These are phyloP conservation scores for Morpho achilles DNA, from an alignment of 2,888 invertebrate species.

Conservation along the genomic window DNA sequence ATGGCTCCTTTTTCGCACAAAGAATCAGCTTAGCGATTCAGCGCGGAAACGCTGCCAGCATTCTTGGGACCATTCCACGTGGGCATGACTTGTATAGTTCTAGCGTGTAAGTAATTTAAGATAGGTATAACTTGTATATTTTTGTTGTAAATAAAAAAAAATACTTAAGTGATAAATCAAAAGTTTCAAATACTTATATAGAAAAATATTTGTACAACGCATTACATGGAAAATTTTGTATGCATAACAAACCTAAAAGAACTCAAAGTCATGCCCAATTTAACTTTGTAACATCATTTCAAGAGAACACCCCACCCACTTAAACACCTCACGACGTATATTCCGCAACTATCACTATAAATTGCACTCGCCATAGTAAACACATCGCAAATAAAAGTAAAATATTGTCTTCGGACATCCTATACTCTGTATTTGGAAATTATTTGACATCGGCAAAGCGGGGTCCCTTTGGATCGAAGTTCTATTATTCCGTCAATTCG, in stretches of 20 bases:
- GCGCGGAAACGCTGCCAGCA: too few species aligned
- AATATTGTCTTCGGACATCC: conserved; percentile 16
- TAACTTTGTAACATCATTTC: conserved; percentile 11
- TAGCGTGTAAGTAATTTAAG: too few species aligned
- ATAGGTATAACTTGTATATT: too few species aligned
- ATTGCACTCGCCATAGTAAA: conserved; percentile 13
- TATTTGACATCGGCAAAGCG: conserved; percentile 22
- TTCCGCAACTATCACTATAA: conserved; percentile 12
- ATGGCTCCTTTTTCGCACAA: too few species aligned
- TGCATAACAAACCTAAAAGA: background rate
- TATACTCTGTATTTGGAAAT: conserved; percentile 24
- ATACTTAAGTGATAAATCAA: too few species aligned
- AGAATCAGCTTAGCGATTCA: too few species aligned
- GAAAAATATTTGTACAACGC: too few species aligned
- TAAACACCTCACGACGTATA: background rate
- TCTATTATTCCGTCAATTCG: conserved; percentile 71
- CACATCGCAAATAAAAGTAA: conserved; percentile 20
- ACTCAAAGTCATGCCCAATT: conserved; percentile 7
- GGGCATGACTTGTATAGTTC: too few species aligned
- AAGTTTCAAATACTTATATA: too few species aligned
- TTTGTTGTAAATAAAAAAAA: too few species aligned
- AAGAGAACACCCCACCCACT: conserved; percentile 2
- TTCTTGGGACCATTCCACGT: too few species aligned
- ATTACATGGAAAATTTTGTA: too few species aligned
- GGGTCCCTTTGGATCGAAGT: conserved; percentile 23